A percentile compares a stretch with the other conserved stretches of the same genome.
phyloP scores from a whole-genome alignment of 2,888 invertebrate genomes.

The Epinotia ramella region DNA sequence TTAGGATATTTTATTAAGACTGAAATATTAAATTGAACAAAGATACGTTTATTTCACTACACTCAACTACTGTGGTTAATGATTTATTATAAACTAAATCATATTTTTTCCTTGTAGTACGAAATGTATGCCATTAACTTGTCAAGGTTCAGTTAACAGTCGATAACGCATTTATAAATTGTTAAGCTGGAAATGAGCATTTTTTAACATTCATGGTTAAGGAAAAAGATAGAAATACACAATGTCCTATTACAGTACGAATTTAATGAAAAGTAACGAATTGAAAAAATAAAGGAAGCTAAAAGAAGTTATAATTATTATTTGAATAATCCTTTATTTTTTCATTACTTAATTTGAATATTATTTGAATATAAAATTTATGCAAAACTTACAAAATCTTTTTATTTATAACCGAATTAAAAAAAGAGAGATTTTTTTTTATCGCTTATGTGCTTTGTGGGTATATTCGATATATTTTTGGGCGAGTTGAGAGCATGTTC shows the following conservation, averaged over 20 bases:
- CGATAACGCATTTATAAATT: neutral
- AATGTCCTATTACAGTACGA: neutral
- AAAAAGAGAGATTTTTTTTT: too few species aligned
- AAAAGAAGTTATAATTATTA: too few species aligned
- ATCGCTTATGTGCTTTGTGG: too few species aligned
- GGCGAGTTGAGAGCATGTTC: too few species aligned
- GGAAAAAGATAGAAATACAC: neutral
- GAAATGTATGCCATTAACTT: neutral
- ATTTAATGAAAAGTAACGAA: too few species aligned
- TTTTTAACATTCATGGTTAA: neutral
- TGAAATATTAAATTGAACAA: neutral
- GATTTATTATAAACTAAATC: constrained; percentile 2
- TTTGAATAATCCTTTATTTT: too few species aligned
- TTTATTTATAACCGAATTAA: too few species aligned
- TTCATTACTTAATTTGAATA: too few species aligned
- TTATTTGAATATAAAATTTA: too few species aligned
- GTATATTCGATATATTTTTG: too few species aligned
- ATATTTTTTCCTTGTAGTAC: neutral
- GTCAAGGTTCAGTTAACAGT: constrained; percentile 15
- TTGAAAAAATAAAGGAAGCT: too few species aligned
- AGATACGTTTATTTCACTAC: neutral
- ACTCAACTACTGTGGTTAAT: neutral
- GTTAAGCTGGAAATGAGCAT: neutral
- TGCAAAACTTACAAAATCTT: too few species aligned
- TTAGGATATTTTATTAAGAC: neutral